A percentile compares a stretch with the other conserved stretches of the same genome.
These are phyloP conservation scores for Ivindomyrus marchei DNA, from an alignment of 2,113 vertebrate genomes.

Conservation along the genomic window DNA sequence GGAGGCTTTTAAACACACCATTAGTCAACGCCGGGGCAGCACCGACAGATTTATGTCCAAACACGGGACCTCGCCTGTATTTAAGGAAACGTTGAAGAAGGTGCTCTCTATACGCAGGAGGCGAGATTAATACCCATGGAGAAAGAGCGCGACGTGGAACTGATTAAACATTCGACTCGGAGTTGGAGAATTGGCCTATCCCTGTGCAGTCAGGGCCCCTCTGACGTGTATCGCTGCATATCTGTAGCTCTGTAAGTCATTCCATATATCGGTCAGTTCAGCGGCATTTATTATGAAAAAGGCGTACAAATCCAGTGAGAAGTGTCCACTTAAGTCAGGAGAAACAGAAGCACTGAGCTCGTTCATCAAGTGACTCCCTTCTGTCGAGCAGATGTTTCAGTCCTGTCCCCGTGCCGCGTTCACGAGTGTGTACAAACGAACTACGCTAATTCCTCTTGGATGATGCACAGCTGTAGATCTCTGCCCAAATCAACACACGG, in stretches of 20 bases:
- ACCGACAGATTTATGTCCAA: constrained; percentile 22
- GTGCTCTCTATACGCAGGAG: constrained; percentile 1
- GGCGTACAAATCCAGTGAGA: background rate
- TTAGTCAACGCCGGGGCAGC: constrained; percentile 18
- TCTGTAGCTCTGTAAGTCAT: background rate
- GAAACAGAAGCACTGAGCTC: background rate
- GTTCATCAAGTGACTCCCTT: background rate
- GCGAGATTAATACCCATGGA: background rate
- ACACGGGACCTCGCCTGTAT: constrained; percentile 13
- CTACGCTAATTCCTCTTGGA: background rate
- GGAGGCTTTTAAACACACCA: constrained; percentile 25
- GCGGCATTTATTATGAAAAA: background rate
- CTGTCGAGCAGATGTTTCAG: background rate
- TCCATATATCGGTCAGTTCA: background rate
- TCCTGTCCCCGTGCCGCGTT: background rate
- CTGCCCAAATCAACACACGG: background rate
- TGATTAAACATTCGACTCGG: background rate
- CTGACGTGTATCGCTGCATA: background rate
- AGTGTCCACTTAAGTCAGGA: background rate
- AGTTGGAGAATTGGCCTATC: background rate
- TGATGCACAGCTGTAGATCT: background rate
- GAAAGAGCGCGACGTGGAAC: background rate
- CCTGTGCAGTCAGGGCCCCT: background rate
- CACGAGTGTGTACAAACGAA: background rate
- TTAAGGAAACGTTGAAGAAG: constrained; percentile 14